phyloP scores from a whole-genome alignment of 2,797 vertebrate genomes.

The Sebastolobus altivelis region DNA sequence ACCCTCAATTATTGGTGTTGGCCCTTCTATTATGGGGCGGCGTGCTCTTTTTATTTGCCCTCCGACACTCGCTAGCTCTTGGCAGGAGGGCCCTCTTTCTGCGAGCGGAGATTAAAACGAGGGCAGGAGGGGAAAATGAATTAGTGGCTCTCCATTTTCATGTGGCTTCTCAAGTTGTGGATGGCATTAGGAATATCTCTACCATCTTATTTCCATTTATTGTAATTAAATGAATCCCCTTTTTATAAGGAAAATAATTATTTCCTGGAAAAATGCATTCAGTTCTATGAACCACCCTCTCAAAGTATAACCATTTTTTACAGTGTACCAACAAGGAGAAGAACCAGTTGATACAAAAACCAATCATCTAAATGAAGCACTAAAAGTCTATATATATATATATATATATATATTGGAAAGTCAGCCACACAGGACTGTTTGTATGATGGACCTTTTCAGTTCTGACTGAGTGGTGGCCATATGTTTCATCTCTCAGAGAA shows the following conservation, averaged over 20 bases:
- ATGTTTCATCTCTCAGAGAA: constrained; percentile 70
- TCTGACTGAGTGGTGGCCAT: constrained; percentile 67
- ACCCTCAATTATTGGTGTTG: constrained; percentile 70
- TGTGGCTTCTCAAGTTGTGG: constrained; percentile 53
- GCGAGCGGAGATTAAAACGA: constrained; percentile 72
- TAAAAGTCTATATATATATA: constrained; percentile 12
- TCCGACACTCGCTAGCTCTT: constrained; percentile 64
- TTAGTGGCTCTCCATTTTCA: constrained; percentile 60
- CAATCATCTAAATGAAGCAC: neutral
- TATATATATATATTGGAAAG: neutral
- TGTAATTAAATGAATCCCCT: constrained; percentile 16
- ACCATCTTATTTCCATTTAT: constrained; percentile 42
- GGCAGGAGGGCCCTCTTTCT: constrained; percentile 66
- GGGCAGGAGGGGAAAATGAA: constrained; percentile 51
- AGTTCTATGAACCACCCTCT: neutral
- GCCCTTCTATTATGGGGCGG: constrained; percentile 63
- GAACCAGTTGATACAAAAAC: neutral
- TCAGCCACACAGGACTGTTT: constrained; percentile 12
- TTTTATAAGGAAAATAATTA: neutral
- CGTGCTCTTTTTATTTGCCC: constrained; percentile 61
- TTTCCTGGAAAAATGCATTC: neutral
- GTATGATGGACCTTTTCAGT: constrained; percentile 54
- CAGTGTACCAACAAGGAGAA: neutral
- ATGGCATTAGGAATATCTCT: constrained; percentile 44
- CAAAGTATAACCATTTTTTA: neutral